These are phyloP conservation scores for Anarhynchus alexandrinus DNA, from an alignment of 2,113 vertebrate species.

Conservation along the genomic window DNA sequence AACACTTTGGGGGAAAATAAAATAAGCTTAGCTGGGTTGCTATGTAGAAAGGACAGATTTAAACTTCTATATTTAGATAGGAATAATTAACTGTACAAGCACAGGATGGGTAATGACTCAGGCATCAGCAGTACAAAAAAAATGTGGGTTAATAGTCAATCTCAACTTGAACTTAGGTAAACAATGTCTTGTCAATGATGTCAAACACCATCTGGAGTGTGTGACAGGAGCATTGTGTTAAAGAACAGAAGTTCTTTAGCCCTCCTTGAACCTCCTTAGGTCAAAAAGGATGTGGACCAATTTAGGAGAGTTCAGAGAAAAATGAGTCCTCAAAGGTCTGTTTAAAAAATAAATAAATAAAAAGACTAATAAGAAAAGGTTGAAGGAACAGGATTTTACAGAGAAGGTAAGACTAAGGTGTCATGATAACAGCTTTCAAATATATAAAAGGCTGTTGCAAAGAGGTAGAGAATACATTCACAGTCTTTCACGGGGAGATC, in stretches of 20 bases:
- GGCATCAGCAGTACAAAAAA: neutral
- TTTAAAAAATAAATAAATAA: neutral
- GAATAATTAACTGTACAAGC: conserved; percentile 6
- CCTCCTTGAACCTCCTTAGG: neutral
- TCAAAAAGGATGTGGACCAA: neutral
- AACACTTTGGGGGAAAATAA: neutral
- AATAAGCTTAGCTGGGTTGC: neutral
- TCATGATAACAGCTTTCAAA: neutral
- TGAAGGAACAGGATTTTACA: neutral
- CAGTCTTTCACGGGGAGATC: neutral
- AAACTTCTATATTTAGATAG: neutral
- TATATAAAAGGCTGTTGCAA: neutral
- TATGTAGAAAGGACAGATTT: neutral
- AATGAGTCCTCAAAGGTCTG: neutral
- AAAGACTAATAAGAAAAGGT: neutral
- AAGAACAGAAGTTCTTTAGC: neutral
- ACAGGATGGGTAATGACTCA: neutral
- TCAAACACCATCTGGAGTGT: conserved; percentile 2
- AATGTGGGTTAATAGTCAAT: neutral
- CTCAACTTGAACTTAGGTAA: conserved; percentile 26
- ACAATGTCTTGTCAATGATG: neutral
- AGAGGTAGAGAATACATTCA: neutral
- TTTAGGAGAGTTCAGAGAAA: neutral
- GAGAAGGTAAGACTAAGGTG: neutral
- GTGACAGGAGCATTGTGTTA: neutral